phyloP scores from a whole-genome alignment of 2,888 invertebrate species.

The Cotesia congregata region DNA sequence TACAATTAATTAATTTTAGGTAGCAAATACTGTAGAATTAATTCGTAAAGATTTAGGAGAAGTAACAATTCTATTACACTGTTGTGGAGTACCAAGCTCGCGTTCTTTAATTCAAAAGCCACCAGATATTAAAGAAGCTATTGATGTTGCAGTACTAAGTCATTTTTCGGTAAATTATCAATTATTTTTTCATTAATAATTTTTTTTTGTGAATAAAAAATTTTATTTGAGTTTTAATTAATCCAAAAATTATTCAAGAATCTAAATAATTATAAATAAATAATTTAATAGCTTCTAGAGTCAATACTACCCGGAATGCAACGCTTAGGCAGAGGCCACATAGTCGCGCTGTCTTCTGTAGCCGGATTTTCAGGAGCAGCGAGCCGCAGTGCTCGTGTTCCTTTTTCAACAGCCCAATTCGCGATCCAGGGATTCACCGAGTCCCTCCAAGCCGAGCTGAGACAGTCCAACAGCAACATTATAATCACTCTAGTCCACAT shows the following conservation, averaged over 20 bases:
- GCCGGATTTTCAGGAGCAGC: constrained; percentile 75
- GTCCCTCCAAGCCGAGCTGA: constrained; percentile 75
- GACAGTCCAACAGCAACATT: constrained; percentile 74
- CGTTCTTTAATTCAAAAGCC: constrained; percentile 73
- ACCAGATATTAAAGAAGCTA: constrained; percentile 72
- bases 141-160: constrained; percentile 75
- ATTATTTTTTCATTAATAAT: constrained; percentile 12
- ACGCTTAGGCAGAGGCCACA: constrained; percentile 74
- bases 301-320: constrained; percentile 77
- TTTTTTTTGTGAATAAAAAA: neutral
- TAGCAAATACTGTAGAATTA: constrained; percentile 69
- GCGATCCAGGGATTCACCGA: constrained; percentile 78
- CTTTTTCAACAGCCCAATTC: constrained; percentile 77
- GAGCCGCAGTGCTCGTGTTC: constrained; percentile 72
- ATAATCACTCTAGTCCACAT: constrained; percentile 76
- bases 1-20: constrained; percentile 53
- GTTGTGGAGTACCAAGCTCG: constrained; percentile 77
- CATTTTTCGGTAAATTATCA: constrained; percentile 75
- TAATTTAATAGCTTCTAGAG: constrained; percentile 72
- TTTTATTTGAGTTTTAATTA: neutral
- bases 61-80: constrained; percentile 77
- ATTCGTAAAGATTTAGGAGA: constrained; percentile 73
- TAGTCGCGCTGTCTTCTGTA: constrained; percentile 76
- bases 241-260: no score
- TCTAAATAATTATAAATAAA: no score